A percentile compares a stretch with the other conserved stretches of the same genome.
These are phyloP conservation scores for Drosophila insularis DNA, from an alignment of 1,140 invertebrate species.

Conservation along the genomic window DNA sequence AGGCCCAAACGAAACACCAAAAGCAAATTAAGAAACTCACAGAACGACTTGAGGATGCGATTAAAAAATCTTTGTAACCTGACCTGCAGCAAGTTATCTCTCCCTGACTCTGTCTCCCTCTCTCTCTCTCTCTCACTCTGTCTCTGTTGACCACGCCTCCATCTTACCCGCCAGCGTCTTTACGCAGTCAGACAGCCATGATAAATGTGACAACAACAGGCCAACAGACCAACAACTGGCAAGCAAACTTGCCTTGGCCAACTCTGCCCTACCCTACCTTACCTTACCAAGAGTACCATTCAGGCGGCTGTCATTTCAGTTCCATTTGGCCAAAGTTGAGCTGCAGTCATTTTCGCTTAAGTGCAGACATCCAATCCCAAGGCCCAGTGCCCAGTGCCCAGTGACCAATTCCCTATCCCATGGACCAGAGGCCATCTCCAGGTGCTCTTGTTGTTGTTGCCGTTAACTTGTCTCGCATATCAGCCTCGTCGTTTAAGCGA, in stretches of 20 bases:
- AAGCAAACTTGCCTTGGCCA: slow-evolving; percentile 8
- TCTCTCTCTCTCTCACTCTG: neutral
- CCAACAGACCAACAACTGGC: slow-evolving; percentile 47
- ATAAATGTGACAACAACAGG: slow-evolving; percentile 76
- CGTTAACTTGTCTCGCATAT: slow-evolving; percentile 42
- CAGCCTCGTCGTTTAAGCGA: slow-evolving; percentile 37
- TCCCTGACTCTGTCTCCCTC: neutral
- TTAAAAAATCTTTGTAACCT: slow-evolving; percentile 55
- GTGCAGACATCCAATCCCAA: slow-evolving; percentile 49
- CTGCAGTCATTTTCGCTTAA: slow-evolving; percentile 69
- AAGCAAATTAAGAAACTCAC: slow-evolving; percentile 30
- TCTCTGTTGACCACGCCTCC: slow-evolving; percentile 21
- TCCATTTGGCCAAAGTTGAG: slow-evolving; percentile 76
- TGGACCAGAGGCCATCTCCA: slow-evolving; percentile 24
- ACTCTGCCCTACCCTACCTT: too few species aligned
- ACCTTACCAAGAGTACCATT: neutral
- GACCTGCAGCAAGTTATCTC: slow-evolving; percentile 68
- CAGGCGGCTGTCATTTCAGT: slow-evolving; percentile 61
- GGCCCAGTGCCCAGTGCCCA: slow-evolving; percentile 14
- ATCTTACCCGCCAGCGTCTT: slow-evolving; percentile 20
- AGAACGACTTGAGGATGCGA: slow-evolving; percentile 31
- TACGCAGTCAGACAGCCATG: slow-evolving; percentile 54
- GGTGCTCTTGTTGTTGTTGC: slow-evolving; percentile 1
- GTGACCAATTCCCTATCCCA: slow-evolving; percentile 10
- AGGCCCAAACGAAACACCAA: slow-evolving; percentile 23